These are phyloP conservation scores for Argyrosomus regius DNA, from an alignment of 2,797 vertebrate species.

Conservation along the genomic window DNA sequence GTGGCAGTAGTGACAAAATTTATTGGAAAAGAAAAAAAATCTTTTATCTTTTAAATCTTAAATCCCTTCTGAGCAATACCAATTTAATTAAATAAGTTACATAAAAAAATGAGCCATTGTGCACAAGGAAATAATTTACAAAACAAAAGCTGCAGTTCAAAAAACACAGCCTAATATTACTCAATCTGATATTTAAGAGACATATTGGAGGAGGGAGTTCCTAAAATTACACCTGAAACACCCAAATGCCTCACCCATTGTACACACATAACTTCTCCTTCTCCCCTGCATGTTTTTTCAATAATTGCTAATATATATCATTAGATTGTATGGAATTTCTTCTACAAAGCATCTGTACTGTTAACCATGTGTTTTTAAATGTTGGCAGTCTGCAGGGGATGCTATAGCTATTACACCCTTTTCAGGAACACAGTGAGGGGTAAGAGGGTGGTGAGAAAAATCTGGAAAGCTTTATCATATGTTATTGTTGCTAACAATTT, in stretches of 20 bases:
- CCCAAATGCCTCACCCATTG: slow-evolving; percentile 10
- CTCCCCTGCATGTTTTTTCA: slow-evolving; percentile 11
- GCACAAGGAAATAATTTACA: slow-evolving; percentile 38
- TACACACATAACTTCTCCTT: not conserved
- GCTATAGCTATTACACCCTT: slow-evolving; percentile 9
- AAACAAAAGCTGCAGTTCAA: slow-evolving; percentile 29
- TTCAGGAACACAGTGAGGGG: slow-evolving; percentile 1
- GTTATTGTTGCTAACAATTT: not conserved
- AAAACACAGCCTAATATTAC: slow-evolving; percentile 10
- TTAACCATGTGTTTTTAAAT: slow-evolving; percentile 14
- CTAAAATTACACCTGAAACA: slow-evolving; percentile 44
- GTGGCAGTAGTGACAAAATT: slow-evolving; percentile 39
- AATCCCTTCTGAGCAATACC: slow-evolving; percentile 30
- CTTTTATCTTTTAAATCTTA: slow-evolving; percentile 13
- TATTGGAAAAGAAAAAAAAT: slow-evolving; percentile 32
- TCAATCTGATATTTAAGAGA: slow-evolving; percentile 29
- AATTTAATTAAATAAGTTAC: slow-evolving; percentile 55
- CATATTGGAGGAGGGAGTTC: slow-evolving; percentile 20
- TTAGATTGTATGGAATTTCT: not conserved
- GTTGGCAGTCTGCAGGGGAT: slow-evolving; percentile 8
- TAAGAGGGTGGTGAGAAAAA: not conserved
- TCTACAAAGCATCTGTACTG: slow-evolving; percentile 24
- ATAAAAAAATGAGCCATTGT: slow-evolving; percentile 45
- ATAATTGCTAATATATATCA: slow-evolving; percentile 24
- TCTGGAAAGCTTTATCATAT: not conserved